phyloP scores from a whole-genome alignment of 2,888 invertebrate genomes.

The Calliopum simillimum region DNA sequence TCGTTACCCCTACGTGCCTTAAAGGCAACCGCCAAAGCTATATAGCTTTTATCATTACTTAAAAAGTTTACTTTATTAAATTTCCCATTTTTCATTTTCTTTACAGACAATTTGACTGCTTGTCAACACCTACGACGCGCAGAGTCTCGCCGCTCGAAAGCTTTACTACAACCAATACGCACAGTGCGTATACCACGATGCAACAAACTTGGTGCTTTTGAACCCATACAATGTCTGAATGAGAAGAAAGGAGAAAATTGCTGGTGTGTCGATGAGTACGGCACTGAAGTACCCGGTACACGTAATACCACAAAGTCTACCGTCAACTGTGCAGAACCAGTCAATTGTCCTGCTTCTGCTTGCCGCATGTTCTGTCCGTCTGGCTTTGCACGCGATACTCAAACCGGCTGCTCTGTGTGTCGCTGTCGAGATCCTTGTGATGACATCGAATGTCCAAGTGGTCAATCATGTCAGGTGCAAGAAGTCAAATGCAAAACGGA shows the following conservation, averaged over 20 bases:
- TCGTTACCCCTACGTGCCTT: too few relatives aligned
- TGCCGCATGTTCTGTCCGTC: constrained; percentile 90
- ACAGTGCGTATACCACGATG: constrained; percentile 78
- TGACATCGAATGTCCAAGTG: constrained; percentile 79
- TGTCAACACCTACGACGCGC: constrained; percentile 76
- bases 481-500: constrained; percentile 82
- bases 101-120: constrained; percentile 68
- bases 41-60: too few relatives aligned
- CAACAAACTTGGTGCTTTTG: constrained; percentile 78
- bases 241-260: constrained; percentile 77
- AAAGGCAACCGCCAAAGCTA: too few relatives aligned
- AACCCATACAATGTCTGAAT: constrained; percentile 79
- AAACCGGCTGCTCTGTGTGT: constrained; percentile 81
- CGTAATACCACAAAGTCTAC: constrained; percentile 64
- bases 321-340: constrained; percentile 68
- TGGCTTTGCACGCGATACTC: constrained; percentile 78
- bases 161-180: constrained; percentile 65
- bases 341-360: constrained; percentile 81
- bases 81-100: constrained; percentile 2
- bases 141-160: constrained; percentile 73
- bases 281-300: constrained; percentile 83
- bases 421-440: constrained; percentile 86
- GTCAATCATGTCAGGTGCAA: constrained; percentile 81
- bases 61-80: constrained; percentile 41
- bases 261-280: constrained; percentile 87